Base-by-base conservation (phyloP, 2,888 invertebrate species). In the Zygaena filipendulae region DNA sequence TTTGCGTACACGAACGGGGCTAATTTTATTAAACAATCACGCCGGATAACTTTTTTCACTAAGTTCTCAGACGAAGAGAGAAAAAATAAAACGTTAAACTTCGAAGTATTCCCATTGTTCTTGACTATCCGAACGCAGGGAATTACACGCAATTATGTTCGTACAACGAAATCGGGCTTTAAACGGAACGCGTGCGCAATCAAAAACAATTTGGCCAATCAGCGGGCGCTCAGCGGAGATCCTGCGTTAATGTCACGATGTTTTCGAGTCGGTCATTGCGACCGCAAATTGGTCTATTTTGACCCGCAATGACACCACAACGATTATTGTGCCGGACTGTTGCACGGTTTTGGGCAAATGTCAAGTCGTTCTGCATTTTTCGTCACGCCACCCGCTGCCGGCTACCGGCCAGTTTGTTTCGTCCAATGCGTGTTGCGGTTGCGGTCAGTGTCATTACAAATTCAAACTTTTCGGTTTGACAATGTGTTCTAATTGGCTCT, bases 401-500 rank as follows among this genome's bases (percentile, higher is more conserved):
- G 16, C 23, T 22, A 25, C 21, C 11, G 24, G 9, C 22, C 11
- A 21, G 40, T 40, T 40, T 45, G 43, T 42, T 39, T 38, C n/a
- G 30, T 32, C 29, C 38, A 36, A 32, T 35, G 32, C 35, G 25
- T 33, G 30, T 29, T 47, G 52, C 45, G 33, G 30, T 29, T 47
- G 52, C 45, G 49, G 50, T 54, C 43, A 48, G 46, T 38, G 40
- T 35, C 39, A 39, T 55, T 36, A 35, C 29, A 13, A 34, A 35
- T 38, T 41, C 28, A 23, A 35, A 35, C 28, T 45, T 40, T 35
- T 30, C 32, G 30, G 34, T 52, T 51, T 48, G 53, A 68, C 71
- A 74, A 71, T 74, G 55, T 74, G 74, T 53, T 67, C 53, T 74
- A 50, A 52, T 49, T 43, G 38, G 21, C 14, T n/a, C n/a, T n/a